Base-by-base conservation (phyloP, 2,888 invertebrate species). In the Electrophaes corylata region DNA sequence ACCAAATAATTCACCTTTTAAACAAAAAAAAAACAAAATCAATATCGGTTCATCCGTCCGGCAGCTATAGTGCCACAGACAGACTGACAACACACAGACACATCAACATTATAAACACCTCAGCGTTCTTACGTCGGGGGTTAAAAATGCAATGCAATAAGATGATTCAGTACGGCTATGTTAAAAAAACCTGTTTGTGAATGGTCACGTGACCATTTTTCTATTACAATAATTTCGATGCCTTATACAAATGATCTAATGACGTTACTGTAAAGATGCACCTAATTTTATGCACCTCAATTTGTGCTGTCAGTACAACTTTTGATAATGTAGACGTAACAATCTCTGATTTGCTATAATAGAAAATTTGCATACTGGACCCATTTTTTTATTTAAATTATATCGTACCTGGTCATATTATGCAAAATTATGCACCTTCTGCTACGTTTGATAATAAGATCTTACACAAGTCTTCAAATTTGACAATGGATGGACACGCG, bases 371-470 rank as follows among this genome's bases (percentile, higher is more conserved):
- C 46, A 51, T 51, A 46, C 10, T 26, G 6, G 26, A 23, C 10
- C 10, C 26, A 29, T 6, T 10, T 6, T 29, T 29, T 29, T 29
- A 10, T 29, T 29, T 10, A 29, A 1, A 10, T 29, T n/a, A 14
- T 14, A 39, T 26, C 26, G 31, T 31, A 26, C 11, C 20, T 40
- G 18, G 44, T 39, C 6, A 45, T 31, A n/a, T n/a, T n/a, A 53
- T 40, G 48, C 44, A 45, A 58, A 57, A 51, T 41, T 52, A 52
- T 52, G 47, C 47, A 57, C 51, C 46, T 12, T 43, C 14, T 39
- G 10, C n/a, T 19, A 31, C 26, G 18, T 26, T 29, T n/a, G n/a
- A n/a, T 46, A 45, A 44, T 45, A 11, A 20, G 10, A 35, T 31
- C 23, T 23, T 33, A 44, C 52, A 48, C 53, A 49, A 49, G 53